These are phyloP conservation scores for Meda fulgida DNA, from an alignment of 2,797 vertebrate genomes.

Conservation along the genomic window DNA sequence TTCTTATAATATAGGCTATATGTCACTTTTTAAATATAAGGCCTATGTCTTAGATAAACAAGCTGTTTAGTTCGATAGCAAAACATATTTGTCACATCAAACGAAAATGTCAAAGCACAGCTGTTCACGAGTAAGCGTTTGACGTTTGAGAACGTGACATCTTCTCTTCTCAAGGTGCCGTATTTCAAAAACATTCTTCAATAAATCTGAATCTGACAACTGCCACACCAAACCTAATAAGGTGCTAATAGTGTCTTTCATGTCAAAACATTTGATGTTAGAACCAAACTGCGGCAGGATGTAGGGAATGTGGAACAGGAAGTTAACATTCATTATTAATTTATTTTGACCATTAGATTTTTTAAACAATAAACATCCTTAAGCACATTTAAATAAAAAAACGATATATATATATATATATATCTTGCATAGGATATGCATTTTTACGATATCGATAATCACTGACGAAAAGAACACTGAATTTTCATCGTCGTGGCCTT, in stretches of 20 bases:
- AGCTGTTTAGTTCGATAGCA: background rate
- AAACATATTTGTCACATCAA: slow-evolving; percentile 3
- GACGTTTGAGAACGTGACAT: background rate
- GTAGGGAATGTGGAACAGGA: slow-evolving; percentile 59
- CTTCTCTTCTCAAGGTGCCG: background rate
- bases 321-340: slow-evolving; percentile 50
- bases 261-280: slow-evolving; percentile 77
- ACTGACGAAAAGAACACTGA: background rate
- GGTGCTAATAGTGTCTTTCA: slow-evolving; percentile 71
- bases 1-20: background rate
- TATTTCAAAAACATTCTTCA: slow-evolving; percentile 8
- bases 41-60: background rate
- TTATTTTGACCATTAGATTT: background rate
- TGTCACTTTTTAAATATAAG: background rate
- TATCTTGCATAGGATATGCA: too few species aligned
- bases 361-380: background rate
- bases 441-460: background rate
- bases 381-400: background rate
- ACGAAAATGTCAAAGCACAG: background rate
- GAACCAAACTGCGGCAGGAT: slow-evolving; percentile 62
- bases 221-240: slow-evolving; percentile 65
- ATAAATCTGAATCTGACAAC: slow-evolving; percentile 55
- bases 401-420: too few species aligned
- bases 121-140: background rate
- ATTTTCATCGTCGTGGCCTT: background rate